Percentiles rank a stretch among this genome's conserved stretches.
phyloP scores from a whole-genome alignment of 1,140 invertebrate genomes.

The Drosophila gunungcola region DNA sequence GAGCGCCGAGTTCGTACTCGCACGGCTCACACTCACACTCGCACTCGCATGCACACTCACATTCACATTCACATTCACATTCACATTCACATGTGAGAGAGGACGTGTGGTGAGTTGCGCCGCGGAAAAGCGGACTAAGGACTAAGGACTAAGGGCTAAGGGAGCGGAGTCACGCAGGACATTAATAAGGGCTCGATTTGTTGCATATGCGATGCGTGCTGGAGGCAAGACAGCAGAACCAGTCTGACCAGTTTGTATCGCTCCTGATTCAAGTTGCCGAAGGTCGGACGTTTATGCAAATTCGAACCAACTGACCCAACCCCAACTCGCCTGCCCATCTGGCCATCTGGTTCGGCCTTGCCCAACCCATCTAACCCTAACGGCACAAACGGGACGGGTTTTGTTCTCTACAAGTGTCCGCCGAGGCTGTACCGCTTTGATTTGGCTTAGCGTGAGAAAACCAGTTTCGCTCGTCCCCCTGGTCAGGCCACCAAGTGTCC shows the following conservation, averaged over 20 bases:
- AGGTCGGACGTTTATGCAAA: slow-evolving; percentile 39
- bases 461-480: slow-evolving; percentile 59
- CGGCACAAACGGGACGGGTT: neutral
- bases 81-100: slow-evolving; percentile 49
- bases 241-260: slow-evolving; percentile 43
- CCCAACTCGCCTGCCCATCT: slow-evolving; percentile 19
- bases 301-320: slow-evolving; percentile 39
- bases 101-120: slow-evolving; percentile 45
- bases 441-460: slow-evolving; percentile 69
- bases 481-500: slow-evolving; percentile 56
- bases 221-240: slow-evolving; percentile 15
- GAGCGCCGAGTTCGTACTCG: neutral
- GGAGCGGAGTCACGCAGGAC: slow-evolving; percentile 1
- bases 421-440: neutral
- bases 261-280: slow-evolving; percentile 5
- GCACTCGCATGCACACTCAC: neutral
- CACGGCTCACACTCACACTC: too few relatives aligned
- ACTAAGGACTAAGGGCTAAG: slow-evolving; percentile 7
- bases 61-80: slow-evolving; percentile 22
- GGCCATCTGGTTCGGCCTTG: slow-evolving; percentile 13
- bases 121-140: slow-evolving; percentile 5
- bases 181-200: neutral
- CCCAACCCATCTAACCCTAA: slow-evolving; percentile 12
- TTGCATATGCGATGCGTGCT: slow-evolving; percentile 16
- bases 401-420: slow-evolving; percentile 27